Base-by-base conservation (phyloP, 2,797 vertebrate species). In the Vireo griseus region DNA sequence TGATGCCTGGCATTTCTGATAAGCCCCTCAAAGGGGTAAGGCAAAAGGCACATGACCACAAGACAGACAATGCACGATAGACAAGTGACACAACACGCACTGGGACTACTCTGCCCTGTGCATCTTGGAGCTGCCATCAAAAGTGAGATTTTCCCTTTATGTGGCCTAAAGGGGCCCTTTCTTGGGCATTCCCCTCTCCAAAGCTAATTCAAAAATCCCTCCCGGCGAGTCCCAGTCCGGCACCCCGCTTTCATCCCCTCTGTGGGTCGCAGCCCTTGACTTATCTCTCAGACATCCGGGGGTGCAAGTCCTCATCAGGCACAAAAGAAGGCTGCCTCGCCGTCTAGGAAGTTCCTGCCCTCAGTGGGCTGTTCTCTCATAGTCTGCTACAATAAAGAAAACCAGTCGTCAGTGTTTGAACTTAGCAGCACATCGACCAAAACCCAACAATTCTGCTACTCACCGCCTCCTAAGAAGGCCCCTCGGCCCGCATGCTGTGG, bases 181-280 rank as follows among this genome's bases (percentile, higher is more conserved):
- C 29, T 16, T 6, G 10, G 14, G 17, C 29, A n/a, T 12, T 29
- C 29, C 7, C 0, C 0, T 11, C 59, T 16, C 29, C 15, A 63
- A 24, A 42, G 14, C 40, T 63, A 6, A 44, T 5, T 22, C 21
- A 44, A 44, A n/a, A 22, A 14, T 12, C 40, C 29, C 10, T 63
- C 29, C 7, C 3, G 1, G 4, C 1, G 1, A 62, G 14, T n/a
- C 29, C 40, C 4, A 3, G 9, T 9, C 59, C 5, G 0, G 14
- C 40, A n/a, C 29, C 10, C 13, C 0, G 1, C 20, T 42, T 22
- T 3, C 39, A 42, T n/a, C 7, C 40, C 40, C 20, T 44, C 61
- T 31, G 7, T 16, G 10, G 15, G 10, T 6, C 3, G 0, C 2
- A n/a, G 40, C 61, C 59, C 29, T 31, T 1, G 0, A 44, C 40